Base-by-base conservation (phyloP, 1,140 invertebrate genomes). In the Lamellibrachia luymesi region DNA sequence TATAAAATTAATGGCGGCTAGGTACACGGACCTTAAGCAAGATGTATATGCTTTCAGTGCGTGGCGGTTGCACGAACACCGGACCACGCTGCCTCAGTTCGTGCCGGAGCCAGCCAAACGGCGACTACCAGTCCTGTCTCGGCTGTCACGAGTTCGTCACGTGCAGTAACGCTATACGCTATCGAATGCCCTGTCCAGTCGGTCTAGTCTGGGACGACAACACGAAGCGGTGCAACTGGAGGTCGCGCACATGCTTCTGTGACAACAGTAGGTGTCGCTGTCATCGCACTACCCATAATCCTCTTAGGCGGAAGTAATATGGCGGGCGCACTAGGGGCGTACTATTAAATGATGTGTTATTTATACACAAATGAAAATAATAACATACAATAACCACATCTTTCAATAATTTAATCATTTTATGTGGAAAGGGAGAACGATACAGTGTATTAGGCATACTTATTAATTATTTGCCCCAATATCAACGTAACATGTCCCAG, bases 21-120 rank as follows among this genome's bases (percentile, higher is more conserved):
- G 1, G 38, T 38, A 38, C 38, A 38, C 38, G 1, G 38, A 38
- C 38, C 38, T 38, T 80, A 10, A 80, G 64, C 64, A 80, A 22
- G 64, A 4, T 22, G 6, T 80, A 80, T 80, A 0, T 80, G 38
- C 64, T 80, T 80, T 80, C 64, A 80, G 64, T 80, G 64, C 64
- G 64, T 6, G 64, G 64, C 25, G 64, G 13, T 2, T 80, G 64
- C 64, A 4, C 5, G 13, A 52, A 64, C 27, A 92, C 92, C 7
- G 92, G 92, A 25, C 92, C 92, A 92, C 27, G 51, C 97, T 99
- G 13, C 99, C 99, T 95, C 97, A 97, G 92, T 98, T 99, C 95
- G 96, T 99, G 25, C 97, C 97, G 1, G 96, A 95, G 92, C 97
- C 97, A 97, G 97, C 97, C 51, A 10, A 90, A 94, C 17, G 93